A percentile compares a stretch with the other conserved stretches of the same genome.
phyloP scores from a whole-genome alignment of 2,888 invertebrate species.

The Harmothoe impar region DNA sequence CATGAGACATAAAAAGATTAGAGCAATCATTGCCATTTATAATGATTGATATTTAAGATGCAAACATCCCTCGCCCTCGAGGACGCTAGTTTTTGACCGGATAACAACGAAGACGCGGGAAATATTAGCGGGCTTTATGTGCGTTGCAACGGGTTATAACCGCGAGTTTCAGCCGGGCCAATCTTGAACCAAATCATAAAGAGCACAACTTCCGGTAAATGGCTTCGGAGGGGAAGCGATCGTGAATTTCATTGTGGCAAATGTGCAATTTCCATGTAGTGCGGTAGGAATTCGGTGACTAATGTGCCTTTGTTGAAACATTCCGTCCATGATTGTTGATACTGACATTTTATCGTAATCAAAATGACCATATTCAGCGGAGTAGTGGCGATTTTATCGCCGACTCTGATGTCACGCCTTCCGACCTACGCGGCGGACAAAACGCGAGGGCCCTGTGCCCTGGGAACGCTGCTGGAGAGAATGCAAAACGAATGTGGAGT shows the following conservation, averaged over 20 bases:
- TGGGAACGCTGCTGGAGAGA: slow-evolving; percentile 53
- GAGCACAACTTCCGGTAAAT: slow-evolving; percentile 59
- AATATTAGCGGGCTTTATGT: neutral
- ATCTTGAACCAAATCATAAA: slow-evolving; percentile 26
- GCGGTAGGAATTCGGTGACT: slow-evolving; percentile 55
- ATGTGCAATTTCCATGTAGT: slow-evolving; percentile 57
- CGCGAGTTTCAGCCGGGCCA: neutral
- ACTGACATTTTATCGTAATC: slow-evolving; percentile 37
- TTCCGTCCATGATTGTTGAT: slow-evolving; percentile 60
- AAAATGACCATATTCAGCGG: slow-evolving; percentile 64
- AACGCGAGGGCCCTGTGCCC: slow-evolving; percentile 50
- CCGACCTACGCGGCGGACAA: slow-evolving; percentile 61
- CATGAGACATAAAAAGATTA: too few species aligned
- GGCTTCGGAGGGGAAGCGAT: slow-evolving; percentile 44
- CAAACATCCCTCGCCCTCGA: too few species aligned
- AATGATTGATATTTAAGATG: too few species aligned
- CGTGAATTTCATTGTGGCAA: slow-evolving; percentile 58
- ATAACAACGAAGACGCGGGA: neutral
- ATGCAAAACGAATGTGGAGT: slow-evolving; percentile 62
- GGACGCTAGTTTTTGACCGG: neutral
- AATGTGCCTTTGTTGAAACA: slow-evolving; percentile 58
- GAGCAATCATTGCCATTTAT: too few species aligned
- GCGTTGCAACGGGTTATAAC: slow-evolving; percentile 22
- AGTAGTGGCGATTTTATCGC: slow-evolving; percentile 64
- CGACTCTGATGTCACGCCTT: slow-evolving; percentile 60